Base-by-base conservation (phyloP, 1,140 invertebrate species). In the Aleiodes sp. region DNA sequence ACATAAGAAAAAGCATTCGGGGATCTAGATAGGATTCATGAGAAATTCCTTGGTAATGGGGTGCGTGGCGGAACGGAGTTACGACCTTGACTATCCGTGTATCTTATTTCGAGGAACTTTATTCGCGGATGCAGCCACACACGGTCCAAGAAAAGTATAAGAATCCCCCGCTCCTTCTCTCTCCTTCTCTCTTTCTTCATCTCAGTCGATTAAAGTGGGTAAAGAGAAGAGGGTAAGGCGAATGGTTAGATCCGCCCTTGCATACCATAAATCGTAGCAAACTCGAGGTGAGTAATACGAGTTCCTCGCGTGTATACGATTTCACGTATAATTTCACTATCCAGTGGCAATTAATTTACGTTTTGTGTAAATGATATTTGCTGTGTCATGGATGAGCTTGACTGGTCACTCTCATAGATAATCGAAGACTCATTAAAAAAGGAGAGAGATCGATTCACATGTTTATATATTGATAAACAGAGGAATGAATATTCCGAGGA, bases 21-120 rank as follows among this genome's bases (percentile, higher is more conserved):
- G 61, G 59, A 72, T 72, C 62, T 65, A 72, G 70, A 72, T 72
- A 68, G 65, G 61, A 72, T 68, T 65, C 43, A 72, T 65, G 66
- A 7, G 29, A 72, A 72, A 68, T 72, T 72, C 70, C 56, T 72
- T 14, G 52, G 62, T 72, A 68, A 71, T 71, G 41, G 65, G 65
- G 65, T 68, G 70, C 65, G 60, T 64, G 65, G 41, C 31, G 24
- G 62, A 62, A 68, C 65, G 14, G 39, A 72, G 61, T 72, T 72
- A 72, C 70, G 66, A 72, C 70, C 70, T 72, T 68, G 70, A 68
- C 65, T 72, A 60, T 72, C 66, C 46, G 28, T 72, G 70, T 68
- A 72, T 72, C 65, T 72, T 72, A 68, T 71, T 71, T 71, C 70
- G 65, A 61, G 46, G 52, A 71, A 71, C 41, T 71, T 64, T 63